Evolutionary conservation across 2,797 vertebrate species (phyloP), one percentile per base, ranked within the genome.

Genomic region (Myotis planiceps): DNA sequence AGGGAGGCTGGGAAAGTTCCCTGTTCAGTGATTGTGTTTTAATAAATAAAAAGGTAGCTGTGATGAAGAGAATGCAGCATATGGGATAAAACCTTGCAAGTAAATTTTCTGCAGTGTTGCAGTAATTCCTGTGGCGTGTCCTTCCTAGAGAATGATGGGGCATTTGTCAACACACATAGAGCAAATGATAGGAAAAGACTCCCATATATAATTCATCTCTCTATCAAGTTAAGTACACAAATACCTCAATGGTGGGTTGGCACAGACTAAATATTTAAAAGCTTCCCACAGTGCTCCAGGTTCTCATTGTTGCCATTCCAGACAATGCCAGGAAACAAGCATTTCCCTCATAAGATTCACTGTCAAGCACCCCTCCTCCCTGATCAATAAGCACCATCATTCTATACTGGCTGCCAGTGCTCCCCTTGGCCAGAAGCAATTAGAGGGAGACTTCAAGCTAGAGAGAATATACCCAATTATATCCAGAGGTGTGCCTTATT

Each of bases 191-290:
- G 88, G 93, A 95, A 97, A 97, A 96, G 47, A 90, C 72, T 78
- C 88, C 95, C 78, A 97, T 97, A 42, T 96, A 95, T 97, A 97
- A 98, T 97, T 97, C 72, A 97, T 97, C 82, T 95, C 96, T 88
- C 91, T 96, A 97, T 97, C 95, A 97, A 93, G 72, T 96, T 97
- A 97, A 98, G 95, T 78, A 97, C 75, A 96, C 90, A 98, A 96
- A 98, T 95, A 78, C 81, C 82, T 96, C 96, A 97, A 96, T 90
- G 45, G 69, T 90, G 92, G 9, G 29, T 87, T 98, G 88, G 65
- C 96, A 97, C 83, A 97, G 95, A 74, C 71, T 96, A 97, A 97
- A 97, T 98, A 98, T 96, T 96, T 98, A 96, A 98, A 98, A 80
- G 71, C 79, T 98, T 97, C 96, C 96, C 90, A 95, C 19, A 96